phyloP scores from a whole-genome alignment of 1,140 invertebrate genomes.

The Drosophila fuyamai region DNA sequence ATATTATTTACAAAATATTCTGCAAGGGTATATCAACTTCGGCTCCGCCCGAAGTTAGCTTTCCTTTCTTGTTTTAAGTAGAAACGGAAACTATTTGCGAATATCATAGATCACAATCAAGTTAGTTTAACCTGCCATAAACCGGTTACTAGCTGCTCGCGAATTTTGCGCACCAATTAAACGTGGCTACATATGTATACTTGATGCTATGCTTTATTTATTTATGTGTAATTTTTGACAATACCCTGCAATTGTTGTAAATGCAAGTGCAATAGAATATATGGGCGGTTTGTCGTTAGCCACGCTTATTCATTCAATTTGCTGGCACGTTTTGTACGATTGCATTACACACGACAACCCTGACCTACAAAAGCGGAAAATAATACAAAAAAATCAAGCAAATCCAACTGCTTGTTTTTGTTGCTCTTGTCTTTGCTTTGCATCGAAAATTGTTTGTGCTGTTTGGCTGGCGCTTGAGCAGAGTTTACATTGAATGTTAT shows the following conservation, averaged over 20 bases:
- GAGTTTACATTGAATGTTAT: constrained; percentile 75
- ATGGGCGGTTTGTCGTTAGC: constrained; percentile 40
- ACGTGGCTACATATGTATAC: neutral
- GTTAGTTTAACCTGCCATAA: constrained; percentile 3
- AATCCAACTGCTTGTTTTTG: constrained; percentile 42
- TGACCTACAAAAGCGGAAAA: constrained; percentile 72
- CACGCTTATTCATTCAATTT: constrained; percentile 78
- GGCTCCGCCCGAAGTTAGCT: too few species aligned
- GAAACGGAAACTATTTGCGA: constrained; percentile 17
- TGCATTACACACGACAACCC: constrained; percentile 78
- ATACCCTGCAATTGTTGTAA: constrained; percentile 38
- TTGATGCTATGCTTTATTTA: neutral
- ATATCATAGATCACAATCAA: constrained; percentile 15
- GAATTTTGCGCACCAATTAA: constrained; percentile 25
- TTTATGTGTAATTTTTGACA: constrained; percentile 13
- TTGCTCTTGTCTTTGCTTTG: constrained; percentile 38
- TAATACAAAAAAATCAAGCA: constrained; percentile 37
- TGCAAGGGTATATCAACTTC: too few species aligned
- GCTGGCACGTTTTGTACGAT: constrained; percentile 65
- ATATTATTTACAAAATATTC: too few species aligned
- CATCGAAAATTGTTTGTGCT: constrained; percentile 60
- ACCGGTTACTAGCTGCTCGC: constrained; percentile 19
- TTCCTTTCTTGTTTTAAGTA: too few species aligned
- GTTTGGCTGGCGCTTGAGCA: constrained; percentile 39
- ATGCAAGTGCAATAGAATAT: constrained; percentile 49